Base-by-base conservation (phyloP, 2,113 vertebrate species). In the Mirza zaza region DNA sequence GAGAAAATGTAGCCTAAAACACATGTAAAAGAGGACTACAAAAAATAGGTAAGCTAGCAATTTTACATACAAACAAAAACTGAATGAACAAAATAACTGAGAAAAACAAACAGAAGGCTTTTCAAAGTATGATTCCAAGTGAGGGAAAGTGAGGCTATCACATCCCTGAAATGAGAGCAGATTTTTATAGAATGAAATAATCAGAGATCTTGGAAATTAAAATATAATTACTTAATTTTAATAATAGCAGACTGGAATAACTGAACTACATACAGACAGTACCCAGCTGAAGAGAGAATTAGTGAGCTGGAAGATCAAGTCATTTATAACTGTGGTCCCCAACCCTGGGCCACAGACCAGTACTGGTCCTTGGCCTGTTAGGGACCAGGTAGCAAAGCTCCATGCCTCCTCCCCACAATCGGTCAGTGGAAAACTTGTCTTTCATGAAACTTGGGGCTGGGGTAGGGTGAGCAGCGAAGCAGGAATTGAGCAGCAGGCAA, bases 201-300 rank as follows among this genome's bases (percentile, higher is more conserved):
- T 63, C 29, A 83, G 50, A 70, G 36, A 29, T n/a, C n/a, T 84
- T 45, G 14, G 52, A 91, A 93, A 83, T 75, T 61, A 91, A 79
- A 81, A 88, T 67, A 39, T 48, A 48, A 55, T 79, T 29, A 63
- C 73, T 85, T 59, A 95, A 82, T 88, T 93, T 88, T 63, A 42
- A 32, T 96, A 55, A 80, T 91, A 85, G 10, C 6, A 93, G 71
- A 55, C 36, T 13, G 85, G 45, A 83, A 55, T 61, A 68, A 45
- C 20, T 67, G 27, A 5, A 71, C 10, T 70, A 15, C 2, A 15
- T 90, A 63, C 18, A 94, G 71, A 88, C 27, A 57, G 6, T 61
- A 79, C n/a, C 77, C 8, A 32, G 9, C 15, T 14, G 32, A 88
- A 59, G 73, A 87, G 32, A 90, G 39, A 84, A 6, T 85, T 89